phyloP scores from a whole-genome alignment of 64 coral and sea anemone species.

The Porites lutea region DNA sequence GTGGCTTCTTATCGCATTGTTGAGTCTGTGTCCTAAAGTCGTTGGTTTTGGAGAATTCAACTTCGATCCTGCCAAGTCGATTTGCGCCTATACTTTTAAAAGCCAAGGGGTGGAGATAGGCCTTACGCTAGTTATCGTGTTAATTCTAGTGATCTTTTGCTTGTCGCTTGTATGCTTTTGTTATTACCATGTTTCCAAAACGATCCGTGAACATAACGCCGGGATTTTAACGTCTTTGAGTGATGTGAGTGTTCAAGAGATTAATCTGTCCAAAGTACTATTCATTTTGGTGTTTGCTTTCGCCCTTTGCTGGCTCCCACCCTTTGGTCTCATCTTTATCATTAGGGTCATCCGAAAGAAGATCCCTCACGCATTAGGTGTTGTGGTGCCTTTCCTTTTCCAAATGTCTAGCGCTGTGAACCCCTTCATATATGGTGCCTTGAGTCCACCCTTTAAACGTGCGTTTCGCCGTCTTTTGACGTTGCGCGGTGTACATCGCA shows the following conservation, averaged over 20 bases:
- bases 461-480: slow-evolving; percentile 1
- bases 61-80: not conserved
- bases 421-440: slow-evolving; percentile 25
- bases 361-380: slow-evolving; percentile 10
- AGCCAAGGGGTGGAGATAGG: not conserved
- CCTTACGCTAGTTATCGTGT: slow-evolving; percentile 7
- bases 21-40: not conserved
- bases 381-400: slow-evolving; percentile 23
- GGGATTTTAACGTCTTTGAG: not conserved
- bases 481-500: not conserved
- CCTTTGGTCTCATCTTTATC: slow-evolving; percentile 17
- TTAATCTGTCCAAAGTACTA: slow-evolving; percentile 16
- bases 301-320: slow-evolving; percentile 18
- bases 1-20: slow-evolving; percentile 22
- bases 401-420: slow-evolving; percentile 36
- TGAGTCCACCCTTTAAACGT: slow-evolving; percentile 30
- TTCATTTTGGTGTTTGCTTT: slow-evolving; percentile 32
- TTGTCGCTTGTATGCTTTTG: slow-evolving; percentile 7
- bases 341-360: not conserved
- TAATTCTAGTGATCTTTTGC: not conserved
- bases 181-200: slow-evolving; percentile 28
- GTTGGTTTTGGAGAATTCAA: not conserved
- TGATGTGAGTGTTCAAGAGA: slow-evolving; percentile 17
- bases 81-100: slow-evolving; percentile 29
- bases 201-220: not conserved